phyloP scores from a whole-genome alignment of 2,888 invertebrate species.

The Mythimna ferrago region DNA sequence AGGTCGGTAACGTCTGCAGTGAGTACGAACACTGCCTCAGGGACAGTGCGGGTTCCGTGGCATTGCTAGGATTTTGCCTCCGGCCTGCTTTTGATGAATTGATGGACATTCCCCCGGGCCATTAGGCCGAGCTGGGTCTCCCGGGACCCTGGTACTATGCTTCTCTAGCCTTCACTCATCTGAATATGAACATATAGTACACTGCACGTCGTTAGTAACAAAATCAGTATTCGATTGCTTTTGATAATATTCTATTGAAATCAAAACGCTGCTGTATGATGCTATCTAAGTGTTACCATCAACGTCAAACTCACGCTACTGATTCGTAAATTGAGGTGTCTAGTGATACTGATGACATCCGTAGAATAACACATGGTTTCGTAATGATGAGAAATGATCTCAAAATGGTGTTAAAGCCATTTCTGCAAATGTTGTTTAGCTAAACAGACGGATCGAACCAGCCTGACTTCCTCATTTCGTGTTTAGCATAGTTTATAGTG shows the following conservation, averaged over 20 bases:
- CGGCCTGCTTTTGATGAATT: slow-evolving; percentile 79
- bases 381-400: background rate
- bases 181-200: slow-evolving; percentile 52
- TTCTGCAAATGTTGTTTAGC: background rate
- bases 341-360: slow-evolving; percentile 14
- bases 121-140: slow-evolving; percentile 68
- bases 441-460: background rate
- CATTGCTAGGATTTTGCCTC: slow-evolving; percentile 68
- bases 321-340: background rate
- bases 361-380: background rate
- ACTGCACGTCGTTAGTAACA: background rate
- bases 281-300: background rate
- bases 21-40: slow-evolving; percentile 55
- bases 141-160: slow-evolving; percentile 39
- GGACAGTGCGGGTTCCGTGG: slow-evolving; percentile 57
- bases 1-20: slow-evolving; percentile 51
- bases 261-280: too few relatives aligned
- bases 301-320: background rate
- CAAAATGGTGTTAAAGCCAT: background rate
- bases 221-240: background rate
- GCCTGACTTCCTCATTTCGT: slow-evolving; percentile 25
- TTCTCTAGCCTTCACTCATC: slow-evolving; percentile 49
- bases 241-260: background rate
- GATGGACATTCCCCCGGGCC: slow-evolving; percentile 74
- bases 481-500: slow-evolving; percentile 41